Evolutionary conservation across 2,797 vertebrate species (phyloP).

Genomic region (Siniperca scherzeri): DNA sequence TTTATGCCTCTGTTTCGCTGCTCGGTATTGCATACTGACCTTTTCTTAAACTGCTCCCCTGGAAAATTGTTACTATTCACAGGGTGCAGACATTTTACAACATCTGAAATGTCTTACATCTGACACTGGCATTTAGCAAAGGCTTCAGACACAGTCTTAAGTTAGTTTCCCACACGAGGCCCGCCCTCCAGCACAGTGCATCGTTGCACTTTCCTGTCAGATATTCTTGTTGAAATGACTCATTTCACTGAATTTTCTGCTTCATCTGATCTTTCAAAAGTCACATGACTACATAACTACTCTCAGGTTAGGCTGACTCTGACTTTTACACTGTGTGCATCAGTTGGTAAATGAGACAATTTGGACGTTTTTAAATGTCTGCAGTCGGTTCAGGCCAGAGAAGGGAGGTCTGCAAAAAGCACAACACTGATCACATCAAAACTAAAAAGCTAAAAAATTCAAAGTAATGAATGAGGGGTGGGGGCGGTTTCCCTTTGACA

Average conservation of each 20-base stretch:
- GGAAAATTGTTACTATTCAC: neutral
- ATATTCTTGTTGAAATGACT: neutral
- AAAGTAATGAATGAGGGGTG: too few relatives aligned
- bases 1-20: neutral
- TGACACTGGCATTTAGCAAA: slow-evolving; percentile 25
- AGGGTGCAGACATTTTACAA: slow-evolving; percentile 10
- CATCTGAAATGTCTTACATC: slow-evolving; percentile 3
- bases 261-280: neutral
- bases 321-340: neutral
- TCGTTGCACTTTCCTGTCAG: neutral
- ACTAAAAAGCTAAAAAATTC: too few relatives aligned
- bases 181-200: neutral
- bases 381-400: too few relatives aligned
- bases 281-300: neutral
- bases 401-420: too few relatives aligned
- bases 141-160: neutral
- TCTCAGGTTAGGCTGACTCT: neutral
- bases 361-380: neutral
- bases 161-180: neutral
- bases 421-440: too few relatives aligned
- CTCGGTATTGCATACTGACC: neutral
- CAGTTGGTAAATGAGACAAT: neutral
- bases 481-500: too few relatives aligned
- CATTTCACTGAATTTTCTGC: neutral
- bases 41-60: slow-evolving; percentile 22